phyloP scores from a whole-genome alignment of 2,113 vertebrate genomes.

The Microcebus lehilahytsara region DNA sequence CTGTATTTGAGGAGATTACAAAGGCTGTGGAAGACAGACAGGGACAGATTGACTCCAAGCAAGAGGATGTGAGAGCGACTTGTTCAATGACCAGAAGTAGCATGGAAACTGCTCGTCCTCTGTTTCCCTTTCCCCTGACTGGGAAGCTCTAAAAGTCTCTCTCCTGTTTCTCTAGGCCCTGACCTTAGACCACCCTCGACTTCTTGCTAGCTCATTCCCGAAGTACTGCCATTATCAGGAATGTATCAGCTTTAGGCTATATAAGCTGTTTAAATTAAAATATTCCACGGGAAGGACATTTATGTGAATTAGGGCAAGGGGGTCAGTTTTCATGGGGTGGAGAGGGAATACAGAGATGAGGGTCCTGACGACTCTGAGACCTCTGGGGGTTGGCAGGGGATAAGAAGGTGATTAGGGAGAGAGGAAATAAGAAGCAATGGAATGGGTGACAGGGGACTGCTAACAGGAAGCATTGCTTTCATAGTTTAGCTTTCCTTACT shows the following conservation, averaged over 20 bases:
- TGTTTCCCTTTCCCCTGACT: neutral
- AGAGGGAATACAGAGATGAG: neutral
- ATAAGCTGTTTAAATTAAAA: neutral
- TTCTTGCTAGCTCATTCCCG: neutral
- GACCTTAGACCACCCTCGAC: neutral
- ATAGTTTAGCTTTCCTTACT: neutral
- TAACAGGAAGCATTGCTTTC: neutral
- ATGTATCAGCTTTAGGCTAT: neutral
- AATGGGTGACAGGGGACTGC: neutral
- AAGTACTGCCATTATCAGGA: neutral
- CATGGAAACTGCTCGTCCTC: neutral
- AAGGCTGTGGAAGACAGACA: neutral
- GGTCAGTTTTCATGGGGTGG: neutral
- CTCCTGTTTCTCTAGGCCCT: neutral
- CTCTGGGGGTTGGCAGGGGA: neutral
- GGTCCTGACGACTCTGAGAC: too few relatives aligned
- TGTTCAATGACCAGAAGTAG: neutral
- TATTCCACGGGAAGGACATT: neutral
- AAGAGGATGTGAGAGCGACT: neutral
- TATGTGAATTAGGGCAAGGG: neutral
- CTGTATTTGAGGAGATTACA: neutral
- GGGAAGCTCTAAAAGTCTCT: neutral
- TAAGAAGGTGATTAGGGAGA: neutral
- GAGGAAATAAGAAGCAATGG: neutral
- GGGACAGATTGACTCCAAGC: neutral